phyloP scores from a whole-genome alignment of 2,113 vertebrate genomes.

The Ptilorrhoa leucosticta region DNA sequence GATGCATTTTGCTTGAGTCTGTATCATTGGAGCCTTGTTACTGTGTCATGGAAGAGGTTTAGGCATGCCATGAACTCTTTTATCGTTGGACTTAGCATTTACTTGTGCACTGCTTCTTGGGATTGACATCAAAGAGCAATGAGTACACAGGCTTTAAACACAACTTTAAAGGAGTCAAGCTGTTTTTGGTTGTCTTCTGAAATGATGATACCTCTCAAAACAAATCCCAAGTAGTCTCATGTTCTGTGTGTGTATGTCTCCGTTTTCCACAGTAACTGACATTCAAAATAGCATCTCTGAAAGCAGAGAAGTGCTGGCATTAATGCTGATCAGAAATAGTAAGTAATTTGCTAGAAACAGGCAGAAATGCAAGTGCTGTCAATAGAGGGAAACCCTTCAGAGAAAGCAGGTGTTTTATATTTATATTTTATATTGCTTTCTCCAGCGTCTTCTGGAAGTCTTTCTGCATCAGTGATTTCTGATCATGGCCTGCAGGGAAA shows the following conservation, averaged over 20 bases:
- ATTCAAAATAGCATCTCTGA: background rate
- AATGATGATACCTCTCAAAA: background rate
- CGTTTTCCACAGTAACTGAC: background rate
- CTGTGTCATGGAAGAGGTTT: background rate
- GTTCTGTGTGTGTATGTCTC: background rate
- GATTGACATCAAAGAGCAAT: background rate
- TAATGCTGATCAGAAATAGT: background rate
- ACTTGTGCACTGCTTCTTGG: background rate
- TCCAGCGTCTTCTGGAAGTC: background rate
- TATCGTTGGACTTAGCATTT: background rate
- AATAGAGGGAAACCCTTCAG: background rate
- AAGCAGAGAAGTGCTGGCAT: background rate
- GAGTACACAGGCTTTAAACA: background rate
- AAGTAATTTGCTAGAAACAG: background rate
- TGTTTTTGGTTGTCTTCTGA: background rate
- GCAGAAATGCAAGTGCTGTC: background rate
- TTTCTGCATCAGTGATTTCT: slow-evolving; percentile 10
- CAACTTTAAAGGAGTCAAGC: background rate
- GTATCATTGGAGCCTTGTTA: background rate
- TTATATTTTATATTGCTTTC: too few relatives aligned
- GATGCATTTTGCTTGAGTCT: background rate
- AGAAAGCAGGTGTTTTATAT: background rate
- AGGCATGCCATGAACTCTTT: background rate
- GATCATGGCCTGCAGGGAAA: slow-evolving; percentile 1
- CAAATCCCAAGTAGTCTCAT: background rate